Percentiles rank a stretch among this genome's conserved stretches.
These are phyloP conservation scores for Dendrolimus pini DNA, from an alignment of 2,888 invertebrate species.

Conservation along the genomic window DNA sequence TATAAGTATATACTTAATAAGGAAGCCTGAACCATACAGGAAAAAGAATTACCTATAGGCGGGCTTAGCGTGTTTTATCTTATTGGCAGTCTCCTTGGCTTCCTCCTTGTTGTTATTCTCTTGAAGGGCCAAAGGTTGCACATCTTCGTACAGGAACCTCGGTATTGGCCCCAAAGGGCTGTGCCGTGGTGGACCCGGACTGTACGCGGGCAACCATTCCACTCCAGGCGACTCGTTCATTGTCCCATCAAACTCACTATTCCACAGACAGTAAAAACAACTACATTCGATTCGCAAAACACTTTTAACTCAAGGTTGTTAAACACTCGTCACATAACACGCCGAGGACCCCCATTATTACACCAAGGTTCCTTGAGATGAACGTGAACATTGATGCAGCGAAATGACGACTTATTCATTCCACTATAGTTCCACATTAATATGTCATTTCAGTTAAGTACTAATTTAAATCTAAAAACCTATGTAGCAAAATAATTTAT, in stretches of 20 bases:
- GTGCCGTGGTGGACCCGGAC: conserved; percentile 70
- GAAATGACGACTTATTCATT: conserved; percentile 41
- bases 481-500: conserved; percentile 30
- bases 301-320: not conserved
- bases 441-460: conserved; percentile 15
- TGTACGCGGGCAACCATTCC: conserved; percentile 73
- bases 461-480: conserved; percentile 33
- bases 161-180: conserved; percentile 68
- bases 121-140: conserved; percentile 55
- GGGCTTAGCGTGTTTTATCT: conserved; percentile 75
- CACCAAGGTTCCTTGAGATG: conserved; percentile 63
- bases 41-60: conserved; percentile 71
- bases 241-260: conserved; percentile 47
- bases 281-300: not conserved
- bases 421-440: conserved; percentile 33
- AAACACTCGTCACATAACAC: conserved; percentile 54
- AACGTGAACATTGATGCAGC: not conserved
- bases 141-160: conserved; percentile 67
- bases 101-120: conserved; percentile 71
- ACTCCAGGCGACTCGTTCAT: conserved; percentile 73
- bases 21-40: conserved; percentile 8
- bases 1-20: no score
- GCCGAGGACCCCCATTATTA: conserved; percentile 63
- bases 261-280: conserved; percentile 4
- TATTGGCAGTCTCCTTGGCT: conserved; percentile 61